Conservation (phyloP, 2,888 invertebrate genomes). For the Machimus rusticus region DNA sequence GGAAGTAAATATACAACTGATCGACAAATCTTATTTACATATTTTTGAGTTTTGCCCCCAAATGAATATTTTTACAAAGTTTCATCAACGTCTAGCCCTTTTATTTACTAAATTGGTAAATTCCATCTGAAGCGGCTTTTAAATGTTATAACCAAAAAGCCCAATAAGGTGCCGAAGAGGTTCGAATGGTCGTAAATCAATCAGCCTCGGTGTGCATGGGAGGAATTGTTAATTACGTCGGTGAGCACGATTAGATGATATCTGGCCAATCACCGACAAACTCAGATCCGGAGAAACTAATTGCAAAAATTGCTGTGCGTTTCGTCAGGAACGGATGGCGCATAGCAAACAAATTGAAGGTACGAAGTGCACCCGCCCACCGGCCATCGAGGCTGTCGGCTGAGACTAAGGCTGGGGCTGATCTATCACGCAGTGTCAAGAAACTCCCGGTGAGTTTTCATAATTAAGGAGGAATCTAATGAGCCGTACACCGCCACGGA, state of each 20-base stretch:
- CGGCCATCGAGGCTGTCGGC: neutral
- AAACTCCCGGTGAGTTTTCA: slow-evolving; percentile 11
- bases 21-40: too few species aligned
- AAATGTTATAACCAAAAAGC: neutral
- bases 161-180: neutral
- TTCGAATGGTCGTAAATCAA: neutral
- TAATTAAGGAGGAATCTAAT: slow-evolving; percentile 33
- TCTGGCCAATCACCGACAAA: neutral
- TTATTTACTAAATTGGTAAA: neutral
- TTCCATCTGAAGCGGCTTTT: neutral
- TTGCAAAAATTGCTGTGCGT: neutral
- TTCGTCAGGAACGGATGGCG: neutral
- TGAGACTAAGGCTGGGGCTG: too few species aligned
- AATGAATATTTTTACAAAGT: too few species aligned
- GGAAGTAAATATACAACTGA: too few species aligned
- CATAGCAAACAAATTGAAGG: slow-evolving; percentile 16
- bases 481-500: slow-evolving; percentile 10
- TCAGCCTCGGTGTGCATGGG: neutral
- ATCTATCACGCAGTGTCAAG: neutral
- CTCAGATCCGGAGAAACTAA: neutral
- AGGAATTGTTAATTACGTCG: neutral
- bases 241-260: neutral
- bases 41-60: too few species aligned
- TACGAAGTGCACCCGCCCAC: neutral
- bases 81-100: neutral